Evolutionary conservation across 2,888 invertebrate species (phyloP), one percentile per base, ranked within the genome.

Genomic region (Callyntrura guangdongensis): DNA sequence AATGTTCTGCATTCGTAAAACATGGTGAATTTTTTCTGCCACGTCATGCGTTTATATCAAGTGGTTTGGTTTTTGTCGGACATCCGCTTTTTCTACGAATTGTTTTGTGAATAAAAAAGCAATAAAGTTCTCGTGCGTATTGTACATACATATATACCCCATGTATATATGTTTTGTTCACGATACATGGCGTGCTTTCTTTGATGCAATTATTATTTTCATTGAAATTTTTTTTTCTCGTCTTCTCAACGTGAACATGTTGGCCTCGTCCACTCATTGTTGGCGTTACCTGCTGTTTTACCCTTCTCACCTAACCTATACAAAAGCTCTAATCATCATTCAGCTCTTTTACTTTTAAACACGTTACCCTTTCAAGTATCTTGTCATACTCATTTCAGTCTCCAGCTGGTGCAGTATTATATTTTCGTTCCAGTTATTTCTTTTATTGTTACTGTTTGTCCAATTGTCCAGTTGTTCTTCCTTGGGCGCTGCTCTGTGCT

Each of bases 31-130:
- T 0, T 77, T n/a, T 59, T 79, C n/a, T 61, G 81, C 81, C 81
- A 61, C 61, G 81, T 82, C 81, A 82, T 82, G 27, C 81, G 9
- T 61, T 82, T 56, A 36, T 81, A 82, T 82, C 45, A 61, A 82
- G 61, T 82, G 81, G 81, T 61, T 82, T 59, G 20, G 81, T 61
- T 82, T 82, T 56, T 14, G 56, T 79, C 45, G 83, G 64, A 83
- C 67, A 49, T 83, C 67, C 83, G 67, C 49, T 83, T 56, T 83
- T 67, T 67, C 45, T 47, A 45, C 61, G 83, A 67, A 64, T 67
- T 64, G 25, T 83, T 83, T 22, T 64, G 45, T 61, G 36, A 14
- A 47, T 83, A 45, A 82, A 49, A 83, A 25, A 17, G 81, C n/a
- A 82, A 82, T 45, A 82, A 82, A 36, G 61, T 61, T 61, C 27